Percentiles rank a stretch among this genome's conserved stretches.
phyloP scores from a whole-genome alignment of 92 coral and sea anemone genomes.

The Heteractis magnifica region DNA sequence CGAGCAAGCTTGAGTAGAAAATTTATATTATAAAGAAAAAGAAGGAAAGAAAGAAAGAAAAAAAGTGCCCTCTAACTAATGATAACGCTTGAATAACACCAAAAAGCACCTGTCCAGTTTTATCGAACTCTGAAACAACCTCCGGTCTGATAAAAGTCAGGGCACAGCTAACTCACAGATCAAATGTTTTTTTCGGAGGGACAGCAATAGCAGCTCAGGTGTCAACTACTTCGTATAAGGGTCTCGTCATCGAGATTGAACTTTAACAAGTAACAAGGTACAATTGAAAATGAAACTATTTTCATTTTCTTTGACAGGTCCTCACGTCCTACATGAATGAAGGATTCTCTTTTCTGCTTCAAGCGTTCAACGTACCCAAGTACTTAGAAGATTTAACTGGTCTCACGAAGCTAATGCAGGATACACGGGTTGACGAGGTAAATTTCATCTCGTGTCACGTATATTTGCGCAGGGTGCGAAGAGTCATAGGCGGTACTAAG shows the following conservation, averaged over 20 bases:
- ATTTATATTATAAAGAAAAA: too few species aligned
- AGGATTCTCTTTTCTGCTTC: conserved; percentile 88
- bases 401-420: conserved; percentile 85
- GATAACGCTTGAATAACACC: too few species aligned
- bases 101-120: too few species aligned
- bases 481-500: too few species aligned
- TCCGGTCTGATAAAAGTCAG: background rate
- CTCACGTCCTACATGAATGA: conserved; percentile 63
- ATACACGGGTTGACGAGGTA: conserved; percentile 91
- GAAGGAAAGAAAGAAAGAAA: too few species aligned
- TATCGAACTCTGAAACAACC: too few species aligned
- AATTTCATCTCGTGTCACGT: background rate
- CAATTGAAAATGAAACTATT: background rate
- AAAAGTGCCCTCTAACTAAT: too few species aligned
- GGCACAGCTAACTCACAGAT: too few species aligned
- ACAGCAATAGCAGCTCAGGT: too few species aligned
- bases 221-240: too few species aligned
- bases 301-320: conserved; percentile 45
- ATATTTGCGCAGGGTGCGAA: too few species aligned
- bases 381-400: conserved; percentile 95
- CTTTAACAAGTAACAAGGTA: background rate
- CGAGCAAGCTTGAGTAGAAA: background rate
- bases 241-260: background rate
- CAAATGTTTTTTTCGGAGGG: too few species aligned
- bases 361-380: conserved; percentile 88